Evolutionary conservation across 2,113 vertebrate genomes (phyloP), one percentile per base, ranked within the genome.

Genomic region (Struthidea cinerea): DNA sequence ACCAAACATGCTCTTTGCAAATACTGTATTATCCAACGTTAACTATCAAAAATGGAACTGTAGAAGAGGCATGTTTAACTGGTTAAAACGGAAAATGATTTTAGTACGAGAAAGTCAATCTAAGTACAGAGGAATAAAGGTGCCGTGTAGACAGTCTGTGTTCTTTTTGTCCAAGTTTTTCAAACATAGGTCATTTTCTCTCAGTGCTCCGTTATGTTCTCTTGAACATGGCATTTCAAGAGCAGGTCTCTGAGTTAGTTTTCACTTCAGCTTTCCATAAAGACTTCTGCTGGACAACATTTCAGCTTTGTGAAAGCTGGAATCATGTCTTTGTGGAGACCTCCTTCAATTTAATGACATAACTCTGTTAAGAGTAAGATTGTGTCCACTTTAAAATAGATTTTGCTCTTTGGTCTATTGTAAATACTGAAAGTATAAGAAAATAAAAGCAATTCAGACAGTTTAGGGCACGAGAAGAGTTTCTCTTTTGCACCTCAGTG

Each of bases 341-440:
- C 94, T 95, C 90, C 96, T 97, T 93, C 95, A 42, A 95, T 95
- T 70, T 91, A 90, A 84, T 90, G 95, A 92, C 61, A 94, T 96
- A 97, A 95, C 96, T 95, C 97, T 70, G 80, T 96, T 96, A 96
- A 96, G 92, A 82, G 96, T 92, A 97, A 97, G 97, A 97, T 97
- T 84, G 83, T 94, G 98, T 98, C 97, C 98, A 90, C 97, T 97
- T 97, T 97, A 97, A 98, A 98, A 98, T 98, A 98, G 97, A 98
- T 97, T 98, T 97, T 98, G 97, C 98, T 99, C 99, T 99, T 99
- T 99, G 99, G 99, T 99, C 99, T 99, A 99, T 99, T 98, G 98
- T 98, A 98, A 98, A 98, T 98, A 98, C 97, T 97, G 98, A 98
- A 98, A 98, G 97, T 97, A 98, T 98, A 98, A 98, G 98, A 98